Base-by-base conservation (phyloP, 1,140 invertebrate species). In the Drosophila pectinifera region DNA sequence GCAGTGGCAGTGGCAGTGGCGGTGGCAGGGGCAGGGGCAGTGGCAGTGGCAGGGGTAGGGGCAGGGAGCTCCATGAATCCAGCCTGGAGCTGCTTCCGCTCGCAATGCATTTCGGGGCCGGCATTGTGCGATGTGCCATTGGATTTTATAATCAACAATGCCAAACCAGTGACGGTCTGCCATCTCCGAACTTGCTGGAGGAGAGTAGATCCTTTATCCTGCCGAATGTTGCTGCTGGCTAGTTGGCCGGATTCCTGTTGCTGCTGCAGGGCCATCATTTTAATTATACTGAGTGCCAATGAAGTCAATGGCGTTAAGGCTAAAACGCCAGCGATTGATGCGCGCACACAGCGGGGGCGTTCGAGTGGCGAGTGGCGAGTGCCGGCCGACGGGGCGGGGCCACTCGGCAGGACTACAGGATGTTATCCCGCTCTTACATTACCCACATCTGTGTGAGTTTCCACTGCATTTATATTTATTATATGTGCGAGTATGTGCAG, bases 231-330 rank as follows among this genome's bases (percentile, higher is more conserved):
- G 63, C 65, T 51, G 11, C 49, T 39, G 67, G 53, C 43, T 54
- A 42, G 67, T 54, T 63, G 69, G 73, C 46, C 38, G 49, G 8
- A 70, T 55, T 69, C 67, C 64, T 62, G 74, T 56, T 69, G 62
- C 55, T 69, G 58, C 64, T 82, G 58, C 45, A 65, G 76, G 72
- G 76, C 82, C 84, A 89, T 89, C 88, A 89, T 89, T 89, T 89
- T 89, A 89, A 89, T 89, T 89, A 89, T 89, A 89, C 80, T 89
- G 84, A 89, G 84, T 89, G 84, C 84, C 84, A 89, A 89, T 89
- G 84, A 89, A 89, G 84, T 89, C 84, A 84, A 84, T 82, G 80
- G 84, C 85, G 73, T 84, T 89, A 89, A 89, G 85, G 75, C 77
- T 78, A 68, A 89, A 89, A 67, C 77, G 80, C 46, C 58, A 63